These are phyloP conservation scores for Solea solea DNA, from an alignment of 2,113 vertebrate species.

Conservation along the genomic window DNA sequence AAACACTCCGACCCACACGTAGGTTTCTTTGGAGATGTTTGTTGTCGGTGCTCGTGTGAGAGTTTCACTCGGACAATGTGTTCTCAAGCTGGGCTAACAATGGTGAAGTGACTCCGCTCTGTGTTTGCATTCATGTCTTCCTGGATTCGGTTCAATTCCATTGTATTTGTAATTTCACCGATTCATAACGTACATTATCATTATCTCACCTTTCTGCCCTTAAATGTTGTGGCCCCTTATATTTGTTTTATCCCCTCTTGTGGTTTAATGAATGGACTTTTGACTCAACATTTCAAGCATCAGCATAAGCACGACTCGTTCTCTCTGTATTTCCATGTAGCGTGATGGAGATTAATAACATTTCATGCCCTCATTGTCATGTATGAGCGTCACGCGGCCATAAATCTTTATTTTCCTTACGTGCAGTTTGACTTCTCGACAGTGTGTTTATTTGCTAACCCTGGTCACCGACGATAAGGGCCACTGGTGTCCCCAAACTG, in stretches of 20 bases:
- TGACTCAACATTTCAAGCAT: background rate
- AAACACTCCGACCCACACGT: conserved; percentile 57
- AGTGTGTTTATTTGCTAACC: conserved; percentile 79
- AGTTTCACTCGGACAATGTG: conserved; percentile 40
- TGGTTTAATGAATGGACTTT: conserved; percentile 4
- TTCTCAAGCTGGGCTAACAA: conserved; percentile 33
- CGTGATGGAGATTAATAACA: no score
- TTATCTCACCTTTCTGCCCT: background rate
- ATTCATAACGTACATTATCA: no score
- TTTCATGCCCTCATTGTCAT: conserved; percentile 9
- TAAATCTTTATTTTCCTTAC: conserved; percentile 59
- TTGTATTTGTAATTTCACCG: background rate
- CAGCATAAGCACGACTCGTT: background rate
- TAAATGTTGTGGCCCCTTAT: background rate
- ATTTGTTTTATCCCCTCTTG: conserved; percentile 3
- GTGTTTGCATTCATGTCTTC: conserved; percentile 24
- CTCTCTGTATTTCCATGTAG: no score
- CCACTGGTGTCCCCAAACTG: conserved; percentile 62
- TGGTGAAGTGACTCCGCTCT: conserved; percentile 16
- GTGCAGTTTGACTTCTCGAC: conserved; percentile 57
- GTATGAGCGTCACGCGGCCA: conserved; percentile 25
- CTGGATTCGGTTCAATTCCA: conserved; percentile 17
- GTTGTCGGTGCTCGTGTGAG: conserved; percentile 40
- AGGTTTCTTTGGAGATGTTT: conserved; percentile 53
- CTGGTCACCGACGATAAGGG: conserved; percentile 79